Conservation (phyloP, 2,113 vertebrate species). For the Daboia siamensis region DNA sequence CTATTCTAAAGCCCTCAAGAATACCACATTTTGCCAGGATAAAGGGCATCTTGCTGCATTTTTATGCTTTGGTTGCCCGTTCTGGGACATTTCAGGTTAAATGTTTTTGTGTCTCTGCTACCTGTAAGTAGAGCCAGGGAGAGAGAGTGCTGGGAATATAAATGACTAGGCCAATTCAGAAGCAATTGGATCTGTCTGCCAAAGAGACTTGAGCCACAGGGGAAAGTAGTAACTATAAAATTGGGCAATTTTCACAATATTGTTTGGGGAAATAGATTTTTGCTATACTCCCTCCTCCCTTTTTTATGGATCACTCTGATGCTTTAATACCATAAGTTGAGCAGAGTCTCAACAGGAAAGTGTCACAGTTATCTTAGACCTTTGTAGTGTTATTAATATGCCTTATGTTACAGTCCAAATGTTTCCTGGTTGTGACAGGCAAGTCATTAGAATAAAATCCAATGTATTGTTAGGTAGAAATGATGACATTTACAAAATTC, state of each 20-base stretch:
- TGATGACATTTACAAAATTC: background rate
- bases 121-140: background rate
- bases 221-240: constrained; percentile 39
- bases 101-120: background rate
- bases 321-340: background rate
- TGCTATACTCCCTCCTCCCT: constrained; percentile 21
- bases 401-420: background rate
- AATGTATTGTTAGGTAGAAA: background rate
- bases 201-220: constrained; percentile 18
- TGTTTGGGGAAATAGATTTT: constrained; percentile 43
- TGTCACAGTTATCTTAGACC: background rate
- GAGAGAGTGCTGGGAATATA: constrained; percentile 1
- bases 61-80: background rate
- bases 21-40: background rate
- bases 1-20: background rate
- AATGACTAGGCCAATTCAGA: constrained; percentile 25
- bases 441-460: background rate
- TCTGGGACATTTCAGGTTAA: constrained; percentile 10
- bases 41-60: background rate
- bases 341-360: constrained; percentile 23
- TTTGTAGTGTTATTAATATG: background rate
- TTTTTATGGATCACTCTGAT: background rate
- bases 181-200: constrained; percentile 28
- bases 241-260: constrained; percentile 42
- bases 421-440: background rate